Conservation (phyloP, 2,888 invertebrate genomes). For the Plagodis pulveraria region DNA sequence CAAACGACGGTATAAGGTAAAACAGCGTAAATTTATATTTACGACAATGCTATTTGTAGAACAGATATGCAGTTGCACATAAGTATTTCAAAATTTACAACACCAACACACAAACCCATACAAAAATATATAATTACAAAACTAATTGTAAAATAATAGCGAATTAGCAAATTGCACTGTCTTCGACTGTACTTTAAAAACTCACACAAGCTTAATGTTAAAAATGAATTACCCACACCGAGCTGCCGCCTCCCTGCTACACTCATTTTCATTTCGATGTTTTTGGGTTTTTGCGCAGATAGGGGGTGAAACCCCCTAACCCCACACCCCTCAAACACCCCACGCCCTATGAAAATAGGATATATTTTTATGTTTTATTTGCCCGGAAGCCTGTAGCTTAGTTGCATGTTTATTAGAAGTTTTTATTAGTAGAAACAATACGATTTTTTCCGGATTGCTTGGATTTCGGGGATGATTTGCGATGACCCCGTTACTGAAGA, state of each 20-base stretch:
- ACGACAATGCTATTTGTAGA: no score
- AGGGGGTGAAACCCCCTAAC: constrained; percentile 51
- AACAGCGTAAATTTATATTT: no score
- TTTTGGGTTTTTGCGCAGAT: constrained; percentile 85
- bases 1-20: no score
- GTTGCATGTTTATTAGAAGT: constrained; percentile 85
- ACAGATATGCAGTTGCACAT: no score
- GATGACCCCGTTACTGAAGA: constrained; percentile 61
- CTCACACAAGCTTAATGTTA: constrained; percentile 83
- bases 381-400: constrained; percentile 83
- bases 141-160: constrained; percentile 35
- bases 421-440: constrained; percentile 83
- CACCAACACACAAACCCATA: constrained; percentile 2
- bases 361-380: constrained; percentile 86
- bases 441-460: constrained; percentile 60
- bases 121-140: constrained; percentile 8
- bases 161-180: constrained; percentile 40
- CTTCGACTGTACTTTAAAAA: constrained; percentile 81
- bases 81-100: neutral
- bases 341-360: constrained; percentile 85
- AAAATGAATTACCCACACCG: constrained; percentile 85
- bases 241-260: constrained; percentile 71
- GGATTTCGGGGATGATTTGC: constrained; percentile 66
- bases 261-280: constrained; percentile 86
- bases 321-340: constrained; percentile 47